Evolutionary conservation across 2,797 vertebrate genomes (phyloP), one percentile per base, ranked within the genome.

Genomic region (Synaphobranchus kaupii): DNA sequence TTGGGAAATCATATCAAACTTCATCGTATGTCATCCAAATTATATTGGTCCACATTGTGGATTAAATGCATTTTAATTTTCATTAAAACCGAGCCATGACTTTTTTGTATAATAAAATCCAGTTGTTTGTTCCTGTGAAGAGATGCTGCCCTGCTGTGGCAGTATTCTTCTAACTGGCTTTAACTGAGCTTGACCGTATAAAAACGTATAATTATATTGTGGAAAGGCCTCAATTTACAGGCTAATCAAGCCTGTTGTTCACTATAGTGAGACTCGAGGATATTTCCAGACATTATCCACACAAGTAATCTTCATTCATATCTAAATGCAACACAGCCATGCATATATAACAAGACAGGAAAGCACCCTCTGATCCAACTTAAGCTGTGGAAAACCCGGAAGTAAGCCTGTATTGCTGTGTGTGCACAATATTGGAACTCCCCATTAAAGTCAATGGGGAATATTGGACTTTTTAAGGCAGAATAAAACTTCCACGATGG

Each of bases 131-230:
- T 44, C 13, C 34, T 8, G 39, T 47, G 44, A 80, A 80, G 76
- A 44, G 20, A 48, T 31, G 28, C 28, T 71, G n/a, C n/a, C 25
- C 71, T 44, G 71, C 13, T 76, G 15, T 44, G 78, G 78, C 25
- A 50, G 44, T 20, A 12, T 28, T 13, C 25, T 6, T 87, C 39
- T 68, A 83, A 83, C 78, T 84, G 63, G 28, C 22, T 87, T 28
- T 39, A 87, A 54, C 81, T 56, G 86, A 71, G 81, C 52, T 44
- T 83, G 58, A 60, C 47, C 83, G 54, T 87, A 39, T 60, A 44
- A n/a, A 83, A 60, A 82, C 22, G 50, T 50, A 54, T 66, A 66
- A 66, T 83, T 86, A 86, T 87, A 17, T 47, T 50, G 60, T 44
- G 56, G 20, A 60, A 47, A 48, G 7, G 25, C 58, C 48, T 83